Percentiles rank a stretch among this genome's conserved stretches.
Conservation (phyloP, 2,888 invertebrate genomes). For the Tethea ocularis region DNA sequence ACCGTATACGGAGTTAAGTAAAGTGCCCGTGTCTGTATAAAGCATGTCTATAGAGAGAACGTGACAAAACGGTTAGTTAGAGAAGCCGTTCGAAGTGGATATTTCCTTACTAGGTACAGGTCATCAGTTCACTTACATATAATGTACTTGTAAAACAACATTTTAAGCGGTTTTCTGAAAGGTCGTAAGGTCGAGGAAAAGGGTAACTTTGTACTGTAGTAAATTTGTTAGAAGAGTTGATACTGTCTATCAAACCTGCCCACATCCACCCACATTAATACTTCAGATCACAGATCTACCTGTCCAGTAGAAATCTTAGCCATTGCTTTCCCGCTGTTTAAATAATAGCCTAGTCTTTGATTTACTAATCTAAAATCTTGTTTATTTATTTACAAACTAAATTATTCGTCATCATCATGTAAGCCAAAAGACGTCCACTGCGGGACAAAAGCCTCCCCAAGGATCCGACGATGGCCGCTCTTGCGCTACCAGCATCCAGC, state of each 20-base stretch:
- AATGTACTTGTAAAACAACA: background rate
- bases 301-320: background rate
- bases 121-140: constrained; percentile 23
- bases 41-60: constrained; percentile 4
- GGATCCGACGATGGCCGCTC: too few species aligned
- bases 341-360: background rate
- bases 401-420: too few species aligned
- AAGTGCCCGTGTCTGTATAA: background rate
- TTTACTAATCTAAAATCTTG: background rate
- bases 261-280: background rate
- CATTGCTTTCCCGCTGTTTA: background rate
- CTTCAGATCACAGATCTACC: background rate
- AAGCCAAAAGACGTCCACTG: too few species aligned
- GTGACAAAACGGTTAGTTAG: constrained; percentile 12
- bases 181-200: background rate
- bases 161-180: background rate
- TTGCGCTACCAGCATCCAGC: too few species aligned
- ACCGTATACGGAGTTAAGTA: background rate
- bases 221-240: background rate
- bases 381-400: background rate
- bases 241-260: background rate
- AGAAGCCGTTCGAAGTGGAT: constrained; percentile 18
- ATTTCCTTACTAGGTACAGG: constrained; percentile 30
- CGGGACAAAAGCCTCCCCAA: too few species aligned
- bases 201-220: background rate